Evolutionary conservation across 2,888 invertebrate genomes (phyloP), one percentile per base, ranked within the genome.

Genomic region (Agrypnus murinus): DNA sequence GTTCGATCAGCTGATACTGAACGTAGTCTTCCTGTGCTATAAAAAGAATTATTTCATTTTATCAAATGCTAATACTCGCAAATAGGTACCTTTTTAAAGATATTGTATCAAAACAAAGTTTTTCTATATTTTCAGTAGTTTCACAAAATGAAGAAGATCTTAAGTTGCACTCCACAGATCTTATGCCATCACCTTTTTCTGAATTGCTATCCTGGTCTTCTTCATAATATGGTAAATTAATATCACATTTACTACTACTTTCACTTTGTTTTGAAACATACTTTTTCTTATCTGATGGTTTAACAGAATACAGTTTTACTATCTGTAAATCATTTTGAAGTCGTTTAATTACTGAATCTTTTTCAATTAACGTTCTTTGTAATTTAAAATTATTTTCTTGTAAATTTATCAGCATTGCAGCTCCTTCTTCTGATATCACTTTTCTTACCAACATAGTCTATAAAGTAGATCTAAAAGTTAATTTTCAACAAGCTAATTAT

Each of bases 361-460:
- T 77, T 36, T 72, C 75, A 40, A 15, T 43, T 45, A 77, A 9
- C 45, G 62, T 40, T 46, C 73, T 75, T 48, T 74, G 73, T 32
- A 78, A 64, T 19, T 65, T 59, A 0, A 57, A 38, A 57, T 76
- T 77, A 6, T 69, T 71, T 50, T 76, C 72, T 62, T 70, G 70
- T 50, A 77, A 70, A 63, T 69, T 69, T 58, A 75, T 64, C n/a
- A 78, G 64, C 65, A 78, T 72, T 17, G 74, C 55, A 7, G 77
- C 76, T 10, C 77, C 78, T 68, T 72, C 72, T 40, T 75, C 77
- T 17, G 75, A 70, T 46, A 78, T 60, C 36, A 77, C 65, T 70
- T 75, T 77, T 31, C 70, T 68, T 38, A 77, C 63, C 68, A 58
- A 66, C 34, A 43, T 43, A n/a, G 72, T 72, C 77, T 77, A 14